Evolutionary conservation across 2,113 vertebrate genomes (phyloP), one percentile per base, ranked within the genome.

Genomic region (Clinocottus analis): DNA sequence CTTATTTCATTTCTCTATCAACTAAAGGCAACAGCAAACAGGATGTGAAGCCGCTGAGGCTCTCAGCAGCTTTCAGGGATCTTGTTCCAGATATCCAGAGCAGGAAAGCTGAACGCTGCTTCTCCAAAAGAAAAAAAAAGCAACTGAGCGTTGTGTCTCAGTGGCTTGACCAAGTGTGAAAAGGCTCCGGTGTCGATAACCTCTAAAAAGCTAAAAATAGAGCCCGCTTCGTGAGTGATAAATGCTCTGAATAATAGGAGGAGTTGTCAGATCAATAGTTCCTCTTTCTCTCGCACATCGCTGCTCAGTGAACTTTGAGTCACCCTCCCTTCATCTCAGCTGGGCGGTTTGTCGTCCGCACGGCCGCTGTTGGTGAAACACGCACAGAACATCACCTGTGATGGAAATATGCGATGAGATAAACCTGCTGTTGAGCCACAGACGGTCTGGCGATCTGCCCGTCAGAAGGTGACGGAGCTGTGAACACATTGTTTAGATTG

Each of bases 381-480:
- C 33, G 53, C 35, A 63, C 51, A 58, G 76, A 39, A 82, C 35
- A 85, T 85, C 59, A 51, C 62, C 63, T 85, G 82, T 78, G 68
- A 73, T 90, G 75, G 61, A 86, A 90, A 90, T 73, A 69, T 41
- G n/a, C 39, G 56, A 83, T 71, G 35, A 85, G 78, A 81, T 83
- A 82, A 80, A 75, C 66, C 33, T 61, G 45, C 14, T 56, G 69
- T 33, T 70, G 51, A 72, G 14, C 37, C 45, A 55, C 43, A 53
- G 43, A 63, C 19, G 8, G 37, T 41, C 77, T 75, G 55, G 10
- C 68, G 35, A 62, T 71, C 27, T 23, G 19, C 51, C 5, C 33
- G 53, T 77, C 68, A 75, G 82, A 68, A 75, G 25, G 72, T 68
- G 60, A 17, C 31, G 17, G 1, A 67, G 9, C 37, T 53, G 27